These are phyloP conservation scores for Gandaritis pyraliata DNA, from an alignment of 2,888 invertebrate species.

Conservation along the genomic window DNA sequence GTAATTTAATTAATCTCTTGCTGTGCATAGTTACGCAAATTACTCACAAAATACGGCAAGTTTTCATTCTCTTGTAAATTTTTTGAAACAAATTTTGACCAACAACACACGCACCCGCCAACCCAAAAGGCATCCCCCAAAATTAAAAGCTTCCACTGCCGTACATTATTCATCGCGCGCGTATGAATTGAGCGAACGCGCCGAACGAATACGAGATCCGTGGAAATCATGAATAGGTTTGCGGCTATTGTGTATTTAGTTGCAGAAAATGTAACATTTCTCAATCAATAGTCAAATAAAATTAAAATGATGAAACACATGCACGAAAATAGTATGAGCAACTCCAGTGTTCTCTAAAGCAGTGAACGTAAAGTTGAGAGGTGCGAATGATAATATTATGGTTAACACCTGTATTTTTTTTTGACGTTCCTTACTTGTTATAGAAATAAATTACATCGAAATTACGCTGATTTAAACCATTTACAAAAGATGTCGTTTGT, in stretches of 20 bases:
- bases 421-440: too few species aligned
- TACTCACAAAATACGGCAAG: too few species aligned
- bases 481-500: conserved; percentile 1
- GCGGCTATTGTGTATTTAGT: conserved; percentile 4
- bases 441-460: not conserved
- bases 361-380: too few species aligned
- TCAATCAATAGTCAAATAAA: too few species aligned
- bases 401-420: too few species aligned
- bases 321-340: too few species aligned
- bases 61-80: not conserved
- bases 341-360: too few species aligned
- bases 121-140: conserved; percentile 15
- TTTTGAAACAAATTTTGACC: not conserved
- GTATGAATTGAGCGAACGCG: conserved; percentile 29
- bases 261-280: not conserved
- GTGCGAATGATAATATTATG: too few species aligned
- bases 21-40: too few species aligned
- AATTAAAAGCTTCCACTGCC: conserved; percentile 32
- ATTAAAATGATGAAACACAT: too few species aligned
- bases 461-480: not conserved
- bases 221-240: conserved; percentile 17
- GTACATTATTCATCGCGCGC: conserved; percentile 39
- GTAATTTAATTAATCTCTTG: too few species aligned
- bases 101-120: not conserved
- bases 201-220: conserved; percentile 17